Evolutionary conservation across 2,797 vertebrate species (phyloP).

Genomic region (Peromyscus melanophrys): DNA sequence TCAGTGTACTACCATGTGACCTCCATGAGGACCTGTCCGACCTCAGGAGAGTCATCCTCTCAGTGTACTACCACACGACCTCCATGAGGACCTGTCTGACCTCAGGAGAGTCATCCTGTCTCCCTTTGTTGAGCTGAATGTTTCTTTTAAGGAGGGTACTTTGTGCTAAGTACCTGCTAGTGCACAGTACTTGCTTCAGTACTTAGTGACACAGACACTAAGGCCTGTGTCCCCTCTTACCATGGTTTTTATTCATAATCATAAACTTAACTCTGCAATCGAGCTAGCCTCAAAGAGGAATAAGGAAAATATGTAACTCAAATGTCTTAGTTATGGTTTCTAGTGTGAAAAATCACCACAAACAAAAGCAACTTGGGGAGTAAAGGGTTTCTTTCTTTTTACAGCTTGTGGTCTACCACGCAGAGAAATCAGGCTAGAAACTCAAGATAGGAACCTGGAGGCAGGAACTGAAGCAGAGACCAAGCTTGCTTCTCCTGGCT

Average conservation of each 20-base stretch:
- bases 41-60: background rate
- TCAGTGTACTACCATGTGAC: background rate
- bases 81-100: background rate
- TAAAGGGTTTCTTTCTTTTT: background rate
- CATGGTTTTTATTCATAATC: background rate
- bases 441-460: background rate
- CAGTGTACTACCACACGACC: background rate
- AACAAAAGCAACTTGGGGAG: background rate
- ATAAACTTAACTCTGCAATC: background rate
- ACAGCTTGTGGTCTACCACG: background rate
- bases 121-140: background rate
- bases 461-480: background rate
- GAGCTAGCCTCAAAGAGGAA: background rate
- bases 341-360: background rate
- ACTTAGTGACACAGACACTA: background rate
- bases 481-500: background rate
- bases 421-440: background rate
- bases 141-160: background rate
- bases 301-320: background rate
- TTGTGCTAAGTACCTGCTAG: background rate
- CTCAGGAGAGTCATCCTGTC: background rate
- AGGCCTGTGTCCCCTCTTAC: background rate
- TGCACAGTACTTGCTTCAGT: background rate
- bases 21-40: background rate
- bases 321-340: background rate